These are phyloP conservation scores for Phaethon lepturus DNA, from an alignment of 2,113 vertebrate genomes.

Conservation along the genomic window DNA sequence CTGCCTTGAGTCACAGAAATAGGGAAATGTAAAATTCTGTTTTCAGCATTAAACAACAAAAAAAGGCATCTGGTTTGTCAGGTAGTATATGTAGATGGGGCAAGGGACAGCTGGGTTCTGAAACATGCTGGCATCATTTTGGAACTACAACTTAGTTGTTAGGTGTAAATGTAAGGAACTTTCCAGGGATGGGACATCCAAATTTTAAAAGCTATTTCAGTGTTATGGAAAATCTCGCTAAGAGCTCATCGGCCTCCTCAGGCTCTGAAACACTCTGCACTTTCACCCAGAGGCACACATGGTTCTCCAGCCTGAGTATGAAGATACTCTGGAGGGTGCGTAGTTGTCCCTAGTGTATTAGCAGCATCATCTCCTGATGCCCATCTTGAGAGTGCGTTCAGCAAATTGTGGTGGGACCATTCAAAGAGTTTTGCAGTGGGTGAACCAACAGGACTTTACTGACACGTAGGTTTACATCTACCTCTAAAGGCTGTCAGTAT, in stretches of 20 bases:
- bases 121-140: not conserved
- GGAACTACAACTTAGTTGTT: not conserved
- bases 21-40: slow-evolving; percentile 10
- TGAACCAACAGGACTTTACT: not conserved
- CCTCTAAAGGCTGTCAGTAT: not conserved
- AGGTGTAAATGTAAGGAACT: not conserved
- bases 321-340: not conserved
- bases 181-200: not conserved
- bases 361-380: not conserved
- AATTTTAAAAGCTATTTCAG: not conserved
- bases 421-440: not conserved
- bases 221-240: not conserved
- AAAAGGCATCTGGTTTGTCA: not conserved
- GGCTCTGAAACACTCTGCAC: not conserved
- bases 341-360: not conserved
- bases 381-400: not conserved
- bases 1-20: not conserved
- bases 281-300: not conserved
- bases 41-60: not conserved
- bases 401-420: not conserved
- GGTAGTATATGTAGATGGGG: not conserved
- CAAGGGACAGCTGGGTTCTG: not conserved
- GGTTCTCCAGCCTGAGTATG: not conserved
- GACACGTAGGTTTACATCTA: not conserved
- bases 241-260: not conserved